A percentile compares a stretch with the other conserved stretches of the same genome.
Evolutionary conservation across 2,797 vertebrate genomes (phyloP).

Genomic region (Leucoraja ocellata): DNA sequence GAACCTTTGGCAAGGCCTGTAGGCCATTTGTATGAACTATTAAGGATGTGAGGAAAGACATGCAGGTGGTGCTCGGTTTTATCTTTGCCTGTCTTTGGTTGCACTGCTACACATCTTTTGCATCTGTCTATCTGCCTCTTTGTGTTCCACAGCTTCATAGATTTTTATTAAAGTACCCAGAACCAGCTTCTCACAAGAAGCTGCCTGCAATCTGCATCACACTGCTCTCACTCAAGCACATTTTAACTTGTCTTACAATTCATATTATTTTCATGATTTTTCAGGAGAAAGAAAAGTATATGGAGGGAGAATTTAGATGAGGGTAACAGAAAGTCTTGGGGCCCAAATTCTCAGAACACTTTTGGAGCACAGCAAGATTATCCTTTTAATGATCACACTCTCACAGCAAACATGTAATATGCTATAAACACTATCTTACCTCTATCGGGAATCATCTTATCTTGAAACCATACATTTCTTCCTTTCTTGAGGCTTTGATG

Average conservation of each 20-base stretch:
- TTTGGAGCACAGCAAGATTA: background rate
- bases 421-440: background rate
- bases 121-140: background rate
- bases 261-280: background rate
- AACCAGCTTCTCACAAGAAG: background rate
- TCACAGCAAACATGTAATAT: background rate
- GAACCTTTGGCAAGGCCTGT: background rate
- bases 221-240: background rate
- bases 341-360: background rate
- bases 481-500: background rate
- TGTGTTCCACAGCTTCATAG: background rate
- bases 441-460: background rate
- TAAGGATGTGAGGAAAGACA: background rate
- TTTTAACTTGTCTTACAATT: background rate
- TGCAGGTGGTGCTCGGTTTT: background rate
- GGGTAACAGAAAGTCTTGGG: background rate
- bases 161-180: background rate
- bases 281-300: background rate
- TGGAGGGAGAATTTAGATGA: background rate
- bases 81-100: background rate
- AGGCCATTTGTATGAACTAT: background rate
- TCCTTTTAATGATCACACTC: background rate
- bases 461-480: background rate
- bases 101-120: background rate
- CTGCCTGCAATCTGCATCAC: background rate